Evolutionary conservation across 2,113 vertebrate genomes (phyloP).

Genomic region (Anarhynchus alexandrinus): DNA sequence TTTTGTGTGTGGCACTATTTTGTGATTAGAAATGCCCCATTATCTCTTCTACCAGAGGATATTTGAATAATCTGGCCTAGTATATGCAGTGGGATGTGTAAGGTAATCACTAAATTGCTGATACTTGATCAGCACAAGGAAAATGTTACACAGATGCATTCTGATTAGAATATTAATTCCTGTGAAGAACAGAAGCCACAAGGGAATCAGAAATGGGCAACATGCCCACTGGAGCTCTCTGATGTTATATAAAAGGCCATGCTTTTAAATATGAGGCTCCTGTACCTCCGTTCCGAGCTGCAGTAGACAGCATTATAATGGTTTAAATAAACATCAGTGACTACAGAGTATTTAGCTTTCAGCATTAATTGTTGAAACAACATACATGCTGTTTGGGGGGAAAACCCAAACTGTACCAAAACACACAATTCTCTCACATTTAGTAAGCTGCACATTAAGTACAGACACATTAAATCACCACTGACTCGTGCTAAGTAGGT

Average conservation of each 20-base stretch:
- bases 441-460: not conserved
- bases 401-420: not conserved
- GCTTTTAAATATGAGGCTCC: not conserved
- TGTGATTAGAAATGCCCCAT: not conserved
- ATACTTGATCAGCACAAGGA: not conserved
- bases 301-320: not conserved
- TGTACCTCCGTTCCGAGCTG: not conserved
- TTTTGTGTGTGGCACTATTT: not conserved
- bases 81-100: not conserved
- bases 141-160: not conserved
- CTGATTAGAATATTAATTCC: not conserved
- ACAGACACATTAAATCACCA: not conserved
- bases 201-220: not conserved
- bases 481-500: slow-evolving; percentile 7
- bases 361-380: not conserved
- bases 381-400: not conserved
- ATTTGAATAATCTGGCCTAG: not conserved
- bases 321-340: slow-evolving; percentile 7
- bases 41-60: not conserved
- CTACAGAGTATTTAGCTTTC: not conserved
- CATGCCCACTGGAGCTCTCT: not conserved
- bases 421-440: not conserved
- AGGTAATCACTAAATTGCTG: not conserved
- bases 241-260: not conserved
- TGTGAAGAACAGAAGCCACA: not conserved